Conservation (phyloP, 92 coral and sea anemone species). For the Zoanthus sociatus region DNA sequence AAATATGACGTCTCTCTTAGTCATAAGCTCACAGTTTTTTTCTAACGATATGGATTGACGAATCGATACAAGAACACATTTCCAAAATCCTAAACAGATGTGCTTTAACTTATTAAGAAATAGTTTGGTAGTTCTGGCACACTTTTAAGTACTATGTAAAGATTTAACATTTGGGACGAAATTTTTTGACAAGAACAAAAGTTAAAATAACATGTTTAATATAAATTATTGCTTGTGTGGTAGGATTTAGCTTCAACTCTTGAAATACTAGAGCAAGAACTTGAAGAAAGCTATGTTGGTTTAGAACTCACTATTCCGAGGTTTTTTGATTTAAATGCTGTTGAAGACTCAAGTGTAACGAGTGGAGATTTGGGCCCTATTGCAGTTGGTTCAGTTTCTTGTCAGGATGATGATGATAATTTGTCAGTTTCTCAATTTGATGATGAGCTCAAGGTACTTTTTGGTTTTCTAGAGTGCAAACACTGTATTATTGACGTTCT, state of each 20-base stretch:
- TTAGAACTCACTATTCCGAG: slow-evolving; percentile 24
- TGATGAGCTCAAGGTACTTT: slow-evolving; percentile 31
- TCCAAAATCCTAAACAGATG: too few species aligned
- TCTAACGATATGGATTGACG: neutral
- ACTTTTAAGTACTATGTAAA: neutral
- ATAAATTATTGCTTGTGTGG: neutral
- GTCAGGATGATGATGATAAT: slow-evolving; percentile 65
- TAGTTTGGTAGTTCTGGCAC: neutral
- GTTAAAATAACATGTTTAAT: neutral
- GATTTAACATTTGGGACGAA: too few species aligned
- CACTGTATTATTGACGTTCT: too few species aligned
- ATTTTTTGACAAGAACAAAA: neutral
- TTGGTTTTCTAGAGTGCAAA: too few species aligned
- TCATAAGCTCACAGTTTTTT: too few species aligned
- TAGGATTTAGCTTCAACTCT: slow-evolving; percentile 62
- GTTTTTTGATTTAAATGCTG: neutral
- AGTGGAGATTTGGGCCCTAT: slow-evolving; percentile 46
- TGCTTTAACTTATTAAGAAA: too few species aligned
- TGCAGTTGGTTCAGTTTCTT: slow-evolving; percentile 44
- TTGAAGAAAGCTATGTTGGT: slow-evolving; percentile 60
- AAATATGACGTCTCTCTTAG: too few species aligned
- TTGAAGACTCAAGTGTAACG: slow-evolving; percentile 27
- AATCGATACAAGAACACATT: too few species aligned
- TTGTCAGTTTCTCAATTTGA: slow-evolving; percentile 60
- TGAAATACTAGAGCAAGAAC: slow-evolving; percentile 70